A percentile compares a stretch with the other conserved stretches of the same genome.
phyloP scores from a whole-genome alignment of 2,113 vertebrate species.

The Candoia aspera region DNA sequence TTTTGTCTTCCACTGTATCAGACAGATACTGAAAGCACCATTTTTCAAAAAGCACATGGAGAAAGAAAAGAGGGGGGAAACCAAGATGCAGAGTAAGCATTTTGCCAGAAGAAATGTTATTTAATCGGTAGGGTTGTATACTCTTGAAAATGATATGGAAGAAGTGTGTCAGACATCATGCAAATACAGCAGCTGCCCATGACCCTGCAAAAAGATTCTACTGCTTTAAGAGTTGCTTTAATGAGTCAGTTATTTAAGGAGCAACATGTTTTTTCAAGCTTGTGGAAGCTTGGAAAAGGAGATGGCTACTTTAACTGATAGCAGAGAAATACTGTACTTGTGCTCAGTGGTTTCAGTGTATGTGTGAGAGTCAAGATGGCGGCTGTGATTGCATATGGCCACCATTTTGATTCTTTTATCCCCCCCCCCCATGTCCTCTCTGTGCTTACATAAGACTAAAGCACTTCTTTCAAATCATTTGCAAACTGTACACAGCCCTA shows the following conservation, averaged over 20 bases:
- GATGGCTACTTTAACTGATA: neutral
- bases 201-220: neutral
- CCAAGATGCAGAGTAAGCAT: neutral
- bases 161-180: neutral
- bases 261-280: neutral
- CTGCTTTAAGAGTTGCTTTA: neutral
- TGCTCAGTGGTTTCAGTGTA: too few species aligned
- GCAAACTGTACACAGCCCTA: neutral
- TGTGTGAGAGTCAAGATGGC: neutral
- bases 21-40: neutral
- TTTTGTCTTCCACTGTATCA: neutral
- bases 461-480: neutral
- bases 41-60: neutral
- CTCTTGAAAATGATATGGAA: neutral
- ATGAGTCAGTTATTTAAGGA: neutral
- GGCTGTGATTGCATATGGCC: neutral
- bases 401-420: neutral
- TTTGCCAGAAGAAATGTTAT: neutral
- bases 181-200: neutral
- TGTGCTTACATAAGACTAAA: neutral
- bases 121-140: neutral
- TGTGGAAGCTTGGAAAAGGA: neutral
- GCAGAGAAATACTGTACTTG: neutral
- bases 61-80: fast-evolving
- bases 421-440: neutral